Conservation (phyloP, 2,888 invertebrate genomes). For the Drosophila testacea region DNA sequence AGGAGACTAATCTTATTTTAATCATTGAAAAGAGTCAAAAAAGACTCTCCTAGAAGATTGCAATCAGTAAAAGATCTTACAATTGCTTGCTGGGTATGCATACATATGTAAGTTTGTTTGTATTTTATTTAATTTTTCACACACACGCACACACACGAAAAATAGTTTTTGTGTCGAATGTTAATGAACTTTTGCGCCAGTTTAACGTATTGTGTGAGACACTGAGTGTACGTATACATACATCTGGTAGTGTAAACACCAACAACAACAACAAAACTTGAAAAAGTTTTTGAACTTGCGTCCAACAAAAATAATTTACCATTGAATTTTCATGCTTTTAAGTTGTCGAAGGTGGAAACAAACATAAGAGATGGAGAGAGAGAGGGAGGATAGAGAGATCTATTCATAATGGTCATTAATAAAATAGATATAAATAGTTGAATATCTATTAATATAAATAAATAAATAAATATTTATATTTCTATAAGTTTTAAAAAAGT, state of each 20-base stretch:
- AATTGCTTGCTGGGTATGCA: no score
- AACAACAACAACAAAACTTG: slow-evolving; percentile 55
- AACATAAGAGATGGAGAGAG: background rate
- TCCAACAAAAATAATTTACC: slow-evolving; percentile 27
- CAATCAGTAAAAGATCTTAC: no score
- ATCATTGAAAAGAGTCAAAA: no score
- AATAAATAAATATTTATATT: no score
- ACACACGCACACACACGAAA: slow-evolving; percentile 33
- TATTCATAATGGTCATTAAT: background rate
- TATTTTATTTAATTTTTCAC: slow-evolving; percentile 38
- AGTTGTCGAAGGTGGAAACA: slow-evolving; percentile 32
- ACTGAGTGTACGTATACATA: slow-evolving; percentile 16
- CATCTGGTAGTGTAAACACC: slow-evolving; percentile 29
- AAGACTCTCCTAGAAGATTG: no score
- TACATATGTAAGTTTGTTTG: slow-evolving; percentile 15
- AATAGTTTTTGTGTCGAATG: slow-evolving; percentile 80
- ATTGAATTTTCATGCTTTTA: slow-evolving; percentile 39
- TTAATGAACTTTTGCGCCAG: slow-evolving; percentile 84
- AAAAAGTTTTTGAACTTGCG: slow-evolving; percentile 71
- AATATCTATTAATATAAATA: no score
- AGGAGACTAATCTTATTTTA: no score
- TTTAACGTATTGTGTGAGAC: slow-evolving; percentile 67
- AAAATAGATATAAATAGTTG: no score
- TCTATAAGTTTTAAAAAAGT: no score
- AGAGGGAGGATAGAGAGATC: background rate